Percentiles rank a stretch among this genome's conserved stretches.
phyloP scores from a whole-genome alignment of 2,113 vertebrate genomes.

The Capricornis sumatraensis region DNA sequence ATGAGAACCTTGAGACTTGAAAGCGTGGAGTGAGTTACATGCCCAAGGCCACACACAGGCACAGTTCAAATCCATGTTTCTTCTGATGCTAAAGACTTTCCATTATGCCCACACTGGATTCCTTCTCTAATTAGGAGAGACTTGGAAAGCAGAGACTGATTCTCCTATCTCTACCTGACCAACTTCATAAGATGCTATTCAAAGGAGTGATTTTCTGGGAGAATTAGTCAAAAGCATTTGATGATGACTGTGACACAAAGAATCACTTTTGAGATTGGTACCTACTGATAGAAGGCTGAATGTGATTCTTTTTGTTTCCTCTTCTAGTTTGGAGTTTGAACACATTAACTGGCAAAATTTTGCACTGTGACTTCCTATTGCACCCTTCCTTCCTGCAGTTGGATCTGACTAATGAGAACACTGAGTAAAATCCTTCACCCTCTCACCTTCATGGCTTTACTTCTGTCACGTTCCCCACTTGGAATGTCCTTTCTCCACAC shows the following conservation, averaged over 20 bases:
- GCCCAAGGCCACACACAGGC: not conserved
- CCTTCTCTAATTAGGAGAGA: not conserved
- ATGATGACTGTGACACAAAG: not conserved
- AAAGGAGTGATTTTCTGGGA: not conserved
- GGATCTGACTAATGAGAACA: not conserved
- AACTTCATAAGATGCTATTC: not conserved
- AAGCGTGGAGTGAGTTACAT: not conserved
- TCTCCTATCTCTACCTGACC: not conserved
- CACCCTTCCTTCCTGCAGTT: not conserved
- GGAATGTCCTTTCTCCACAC: not conserved
- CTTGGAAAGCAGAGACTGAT: not conserved
- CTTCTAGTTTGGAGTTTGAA: not conserved
- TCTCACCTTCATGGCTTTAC: not conserved
- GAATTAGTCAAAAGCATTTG: not conserved
- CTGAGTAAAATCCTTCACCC: not conserved
- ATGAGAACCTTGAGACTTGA: not conserved
- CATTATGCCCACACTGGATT: not conserved
- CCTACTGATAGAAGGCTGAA: not conserved
- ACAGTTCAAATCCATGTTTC: not conserved
- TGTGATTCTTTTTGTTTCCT: not conserved
- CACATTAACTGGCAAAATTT: not conserved
- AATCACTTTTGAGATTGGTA: not conserved
- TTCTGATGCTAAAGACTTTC: not conserved
- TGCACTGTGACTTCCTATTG: not conserved
- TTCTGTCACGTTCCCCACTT: not conserved